A percentile compares a stretch with the other conserved stretches of the same genome.
Conservation (phyloP, 2,888 invertebrate species). For the Antitype chi region DNA sequence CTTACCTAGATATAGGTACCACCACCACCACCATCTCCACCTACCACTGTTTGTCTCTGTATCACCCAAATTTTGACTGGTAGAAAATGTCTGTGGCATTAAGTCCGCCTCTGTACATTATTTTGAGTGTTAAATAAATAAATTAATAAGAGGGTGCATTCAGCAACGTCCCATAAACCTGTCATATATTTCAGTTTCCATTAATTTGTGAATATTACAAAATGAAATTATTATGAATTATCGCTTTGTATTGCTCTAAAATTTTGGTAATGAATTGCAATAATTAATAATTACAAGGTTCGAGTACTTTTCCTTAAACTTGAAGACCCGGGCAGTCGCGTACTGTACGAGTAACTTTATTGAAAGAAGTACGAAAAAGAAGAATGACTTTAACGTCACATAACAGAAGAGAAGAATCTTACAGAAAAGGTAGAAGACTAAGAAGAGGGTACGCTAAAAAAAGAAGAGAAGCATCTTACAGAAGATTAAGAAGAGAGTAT, state of each 20-base stretch:
- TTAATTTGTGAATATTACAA: background rate
- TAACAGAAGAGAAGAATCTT: background rate
- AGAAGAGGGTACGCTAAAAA: conserved; percentile 83
- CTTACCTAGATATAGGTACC: too few relatives aligned
- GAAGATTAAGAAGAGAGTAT: conserved; percentile 74
- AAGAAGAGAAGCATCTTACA: conserved; percentile 6
- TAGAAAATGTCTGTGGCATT: too few relatives aligned
- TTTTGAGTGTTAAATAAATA: too few relatives aligned
- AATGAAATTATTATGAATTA: background rate
- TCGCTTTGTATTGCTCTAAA: background rate
- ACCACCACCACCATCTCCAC: too few relatives aligned
- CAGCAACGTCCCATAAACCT: background rate
- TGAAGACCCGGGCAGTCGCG: background rate
- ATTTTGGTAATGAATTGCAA: background rate
- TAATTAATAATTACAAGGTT: too few relatives aligned
- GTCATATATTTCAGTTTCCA: background rate
- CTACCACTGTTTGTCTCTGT: too few relatives aligned
- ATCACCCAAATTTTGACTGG: too few relatives aligned
- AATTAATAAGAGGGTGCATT: background rate
- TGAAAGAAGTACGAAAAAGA: background rate
- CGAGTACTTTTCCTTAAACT: background rate
- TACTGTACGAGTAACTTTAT: background rate
- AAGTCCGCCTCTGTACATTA: too few relatives aligned
- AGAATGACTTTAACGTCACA: background rate
- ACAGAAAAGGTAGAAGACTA: background rate